Base-by-base conservation (phyloP, 2,888 invertebrate species). In the Lymantria dispar region DNA sequence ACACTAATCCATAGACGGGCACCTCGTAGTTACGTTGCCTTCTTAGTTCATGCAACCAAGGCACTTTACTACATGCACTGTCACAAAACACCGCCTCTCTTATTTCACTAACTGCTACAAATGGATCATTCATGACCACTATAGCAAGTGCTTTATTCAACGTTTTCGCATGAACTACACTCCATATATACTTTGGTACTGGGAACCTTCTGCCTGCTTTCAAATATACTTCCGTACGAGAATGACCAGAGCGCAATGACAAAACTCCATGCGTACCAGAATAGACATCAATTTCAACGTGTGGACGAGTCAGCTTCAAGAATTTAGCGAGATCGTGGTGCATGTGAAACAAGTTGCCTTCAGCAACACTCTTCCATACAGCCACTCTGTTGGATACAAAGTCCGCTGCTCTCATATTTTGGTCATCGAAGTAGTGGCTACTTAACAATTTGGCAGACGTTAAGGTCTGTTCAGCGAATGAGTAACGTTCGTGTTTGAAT, bases 71-170 rank as follows among this genome's bases (percentile, higher is more conserved):
- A 73, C 91, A 91, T 49, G 64, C 62, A 74, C 89, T 88, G 51
- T 80, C 83, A 67, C 91, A 91, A 69, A 85, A 81, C 64, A 84
- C 85, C 0, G 81, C 64, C n/a, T 67, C 79, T 51, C 81, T 73
- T 22, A 90, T 62, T 76, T 89, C 90, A 72, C 89, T 87, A 45
- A 90, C 85, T 1, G 87, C 72, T 62, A 90, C 84, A 62, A 85
- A 80, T 43, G 91, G 91, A 58, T 91, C 87, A 76, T 90, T 88
- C 0, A 90, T 71, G 56, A 88, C 55, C 53, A 82, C 74, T 11
- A 91, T 15, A 8, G 84, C 91, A 38, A 79, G 59, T 42, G 76
- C 84, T 39, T 58, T 56, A 22, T 55, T 45, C 12, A 41, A 29
- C 22, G 38, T 44, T 49, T 48, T 46, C 48, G 78, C 80, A 53